Percentiles rank a stretch among this genome's conserved stretches.
phyloP scores from a whole-genome alignment of 1,140 invertebrate species.

The Drosophila takahashii region DNA sequence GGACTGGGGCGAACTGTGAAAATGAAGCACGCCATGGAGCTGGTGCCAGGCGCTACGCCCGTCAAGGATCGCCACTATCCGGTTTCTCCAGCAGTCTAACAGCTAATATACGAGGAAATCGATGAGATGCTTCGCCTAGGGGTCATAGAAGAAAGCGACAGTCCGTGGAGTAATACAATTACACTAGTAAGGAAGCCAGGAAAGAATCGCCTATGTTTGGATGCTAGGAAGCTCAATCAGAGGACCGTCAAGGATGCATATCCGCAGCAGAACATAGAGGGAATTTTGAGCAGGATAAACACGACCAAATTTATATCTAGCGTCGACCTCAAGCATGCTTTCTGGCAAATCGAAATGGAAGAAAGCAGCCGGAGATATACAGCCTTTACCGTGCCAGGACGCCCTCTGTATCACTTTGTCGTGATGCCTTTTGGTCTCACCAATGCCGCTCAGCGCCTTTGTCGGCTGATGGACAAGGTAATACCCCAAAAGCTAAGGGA shows the following conservation, averaged over 20 bases:
- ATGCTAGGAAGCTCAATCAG: slow-evolving; percentile 4
- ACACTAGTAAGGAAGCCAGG: slow-evolving; percentile 5
- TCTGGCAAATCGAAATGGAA: slow-evolving; percentile 8
- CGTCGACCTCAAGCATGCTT: not conserved
- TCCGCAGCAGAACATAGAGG: slow-evolving; percentile 1
- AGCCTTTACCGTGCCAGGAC: slow-evolving; percentile 3
- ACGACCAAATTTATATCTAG: slow-evolving; percentile 2
- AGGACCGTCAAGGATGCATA: slow-evolving; percentile 6
- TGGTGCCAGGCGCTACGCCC: not conserved
- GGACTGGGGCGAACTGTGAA: not conserved
- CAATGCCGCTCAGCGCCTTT: slow-evolving; percentile 22
- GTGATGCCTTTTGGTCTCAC: slow-evolving; percentile 4
- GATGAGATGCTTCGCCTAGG: not conserved
- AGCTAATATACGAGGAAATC: not conserved
- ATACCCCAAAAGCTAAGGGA: not conserved
- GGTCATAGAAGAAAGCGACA: slow-evolving; percentile 1
- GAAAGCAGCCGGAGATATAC: not conserved
- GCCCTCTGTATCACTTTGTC: not conserved
- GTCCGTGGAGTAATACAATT: not conserved
- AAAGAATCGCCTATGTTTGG: slow-evolving; percentile 5
- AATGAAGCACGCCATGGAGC: not conserved
- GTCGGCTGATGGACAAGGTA: slow-evolving; percentile 2
- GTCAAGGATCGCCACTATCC: not conserved
- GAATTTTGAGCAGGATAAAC: not conserved
- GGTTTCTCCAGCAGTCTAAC: not conserved